Evolutionary conservation across 2,888 invertebrate genomes (phyloP), one percentile per base, ranked within the genome.

Genomic region (Lepidonotus clava): DNA sequence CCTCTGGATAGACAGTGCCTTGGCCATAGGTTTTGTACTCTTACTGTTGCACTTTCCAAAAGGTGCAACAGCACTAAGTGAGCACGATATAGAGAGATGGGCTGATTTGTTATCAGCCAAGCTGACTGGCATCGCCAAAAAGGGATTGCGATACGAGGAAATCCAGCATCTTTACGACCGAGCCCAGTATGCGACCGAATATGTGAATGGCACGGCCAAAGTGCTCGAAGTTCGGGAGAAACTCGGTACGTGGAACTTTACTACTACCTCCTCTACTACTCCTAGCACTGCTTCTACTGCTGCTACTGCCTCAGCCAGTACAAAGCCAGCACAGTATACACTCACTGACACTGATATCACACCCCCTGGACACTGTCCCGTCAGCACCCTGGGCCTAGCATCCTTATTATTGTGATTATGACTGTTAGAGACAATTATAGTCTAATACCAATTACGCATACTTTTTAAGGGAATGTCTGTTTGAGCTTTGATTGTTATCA

Each of bases 221-320:
- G 46, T 87, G 8, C 46, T 76, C 6, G 61, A 87, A 38, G 66
- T 87, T 24, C 67, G 84, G n/a, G 84, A 86, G 21, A 71, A 76
- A 77, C 84, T 87, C 56, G 87, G 87, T 87, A 71, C 71, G 86
- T 84, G 71, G 41, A 46, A 41, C 71, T 80, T 80, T 80, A 46
- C 40, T 67, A 67, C 67, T 71, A 8, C 36, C 38, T 36, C 36
- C 11, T 14, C 71, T 38, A 71, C 71, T 71, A 0, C 71, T 71
- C 5, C 36, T 71, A 18, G 14, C 36, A 71, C 71, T 34, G 38
- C n/a, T 21, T 6, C 71, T 21, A 6, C 71, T 34, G 14, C 36
- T 36, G 38, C 71, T 38, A 46, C 18, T 11, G 18, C 61, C 61
- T 14, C n/a, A n/a, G n/a, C 61, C 24, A 61, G 61, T 61, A 61